These are phyloP conservation scores for Caenorhabditis brenneri DNA, from an alignment of 1,140 invertebrate genomes.

Conservation along the genomic window DNA sequence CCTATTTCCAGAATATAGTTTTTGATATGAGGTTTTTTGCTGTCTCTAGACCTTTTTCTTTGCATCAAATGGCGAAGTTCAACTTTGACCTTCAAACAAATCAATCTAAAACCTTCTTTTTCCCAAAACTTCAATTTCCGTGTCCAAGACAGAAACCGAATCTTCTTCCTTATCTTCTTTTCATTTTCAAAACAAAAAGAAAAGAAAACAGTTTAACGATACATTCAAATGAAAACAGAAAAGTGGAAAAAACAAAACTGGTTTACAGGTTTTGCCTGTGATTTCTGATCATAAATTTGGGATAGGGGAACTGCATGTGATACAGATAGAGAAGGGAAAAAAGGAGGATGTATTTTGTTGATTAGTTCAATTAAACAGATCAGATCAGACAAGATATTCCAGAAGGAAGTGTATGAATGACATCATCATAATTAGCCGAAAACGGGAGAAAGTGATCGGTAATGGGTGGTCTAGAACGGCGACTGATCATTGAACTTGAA, in stretches of 20 bases:
- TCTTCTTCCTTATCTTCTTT: too few relatives aligned
- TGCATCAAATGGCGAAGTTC: too few relatives aligned
- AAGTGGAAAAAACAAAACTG: not conserved
- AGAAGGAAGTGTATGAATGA: not conserved
- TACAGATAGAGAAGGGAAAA: too few relatives aligned
- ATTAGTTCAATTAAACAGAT: not conserved
- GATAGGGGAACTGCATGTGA: not conserved
- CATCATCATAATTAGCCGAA: not conserved
- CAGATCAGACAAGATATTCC: not conserved
- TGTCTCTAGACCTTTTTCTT: not conserved
- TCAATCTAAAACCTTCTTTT: not conserved
- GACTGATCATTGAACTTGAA: too few relatives aligned
- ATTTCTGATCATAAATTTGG: not conserved
- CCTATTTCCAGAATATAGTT: too few relatives aligned
- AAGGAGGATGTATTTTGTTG: not conserved
- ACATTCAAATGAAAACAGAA: not conserved
- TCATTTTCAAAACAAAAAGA: not conserved
- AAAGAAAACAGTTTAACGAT: not conserved
- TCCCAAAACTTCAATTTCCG: not conserved
- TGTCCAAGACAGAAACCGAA: not conserved
- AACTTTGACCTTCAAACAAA: too few relatives aligned
- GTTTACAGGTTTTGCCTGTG: not conserved
- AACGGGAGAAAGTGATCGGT: too few relatives aligned
- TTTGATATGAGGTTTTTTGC: not conserved
- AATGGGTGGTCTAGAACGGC: too few relatives aligned